phyloP scores from a whole-genome alignment of 2,113 vertebrate species.

The Misgurnus anguillicaudatus region DNA sequence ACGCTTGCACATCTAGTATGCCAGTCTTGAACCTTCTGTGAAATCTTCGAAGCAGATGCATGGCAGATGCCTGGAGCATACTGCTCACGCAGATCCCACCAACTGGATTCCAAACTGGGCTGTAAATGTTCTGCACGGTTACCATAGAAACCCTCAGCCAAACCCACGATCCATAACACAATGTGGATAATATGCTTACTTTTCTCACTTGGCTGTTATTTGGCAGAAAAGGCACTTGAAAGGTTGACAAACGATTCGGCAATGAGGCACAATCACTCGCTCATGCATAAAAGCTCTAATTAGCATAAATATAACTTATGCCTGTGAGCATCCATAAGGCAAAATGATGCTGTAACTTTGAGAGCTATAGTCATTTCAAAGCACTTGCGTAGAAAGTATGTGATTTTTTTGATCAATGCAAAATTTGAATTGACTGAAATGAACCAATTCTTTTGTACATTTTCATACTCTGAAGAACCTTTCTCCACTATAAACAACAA shows the following conservation, averaged over 20 bases:
- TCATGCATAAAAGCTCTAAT: slow-evolving; percentile 22
- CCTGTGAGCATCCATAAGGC: not conserved
- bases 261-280: slow-evolving; percentile 34
- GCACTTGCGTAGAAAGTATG: not conserved
- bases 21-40: not conserved
- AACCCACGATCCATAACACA: slow-evolving; percentile 22
- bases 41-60: slow-evolving; percentile 23
- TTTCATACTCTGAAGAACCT: too few relatives aligned
- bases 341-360: not conserved
- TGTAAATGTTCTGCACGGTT: slow-evolving; percentile 41
- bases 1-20: too few relatives aligned
- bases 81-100: slow-evolving; percentile 21
- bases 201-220: slow-evolving; percentile 28
- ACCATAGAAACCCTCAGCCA: slow-evolving; percentile 41
- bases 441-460: too few relatives aligned
- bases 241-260: slow-evolving; percentile 10
- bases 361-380: not conserved
- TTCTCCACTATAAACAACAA: too few relatives aligned
- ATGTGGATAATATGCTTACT: not conserved
- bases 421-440: not conserved
- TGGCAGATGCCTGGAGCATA: slow-evolving; percentile 16
- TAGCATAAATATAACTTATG: slow-evolving; percentile 34
- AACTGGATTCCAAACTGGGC: slow-evolving; percentile 35
- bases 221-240: slow-evolving; percentile 1
- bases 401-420: not conserved